Evolutionary conservation across 2,113 vertebrate genomes (phyloP), one percentile per base, ranked within the genome.

Genomic region (Calidris pygmaea): DNA sequence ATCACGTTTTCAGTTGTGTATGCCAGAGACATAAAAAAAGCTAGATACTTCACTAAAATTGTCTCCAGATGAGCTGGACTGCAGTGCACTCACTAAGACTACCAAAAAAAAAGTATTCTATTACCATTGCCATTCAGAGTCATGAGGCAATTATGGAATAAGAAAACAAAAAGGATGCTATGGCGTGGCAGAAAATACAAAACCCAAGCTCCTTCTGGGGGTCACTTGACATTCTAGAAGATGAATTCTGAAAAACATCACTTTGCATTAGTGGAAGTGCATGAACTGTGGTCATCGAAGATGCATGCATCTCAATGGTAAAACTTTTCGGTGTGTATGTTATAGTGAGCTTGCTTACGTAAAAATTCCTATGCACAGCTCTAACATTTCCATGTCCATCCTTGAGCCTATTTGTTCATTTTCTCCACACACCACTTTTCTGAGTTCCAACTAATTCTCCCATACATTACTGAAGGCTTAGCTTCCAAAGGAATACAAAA

Each of bases 131-230:
- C 92, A 67, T 83, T 94, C 81, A 68, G 65, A 87, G 30, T 79
- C 43, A 85, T 63, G 66, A 87, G 43, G 53, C 70, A 78, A 53
- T 84, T 95, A 89, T n/a, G 95, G 18, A 82, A 79, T 73, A 88
- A 72, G 65, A 94, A 80, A 97, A 93, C 27, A 77, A 62, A 97
- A 96, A 73, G 8, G 45, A 91, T 95, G 89, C 59, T 62, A 60
- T 73, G 90, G 60, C 18, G 71, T 87, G 87, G 63, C 59, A 95
- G 78, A 96, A 84, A 93, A 81, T 55, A 79, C 52, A 91, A 95
- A 90, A 71, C 0, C 1, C 63, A 66, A 93, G 85, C 26, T 65
- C 45, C 30, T 83, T 70, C 29, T 68, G 71, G 8, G 53, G 29
- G 56, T 73, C 73, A 77, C 30, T 43, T 79, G 34, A 73, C 53